These are phyloP conservation scores for Hipparchia semele DNA, from an alignment of 2,888 invertebrate species.

Conservation along the genomic window DNA sequence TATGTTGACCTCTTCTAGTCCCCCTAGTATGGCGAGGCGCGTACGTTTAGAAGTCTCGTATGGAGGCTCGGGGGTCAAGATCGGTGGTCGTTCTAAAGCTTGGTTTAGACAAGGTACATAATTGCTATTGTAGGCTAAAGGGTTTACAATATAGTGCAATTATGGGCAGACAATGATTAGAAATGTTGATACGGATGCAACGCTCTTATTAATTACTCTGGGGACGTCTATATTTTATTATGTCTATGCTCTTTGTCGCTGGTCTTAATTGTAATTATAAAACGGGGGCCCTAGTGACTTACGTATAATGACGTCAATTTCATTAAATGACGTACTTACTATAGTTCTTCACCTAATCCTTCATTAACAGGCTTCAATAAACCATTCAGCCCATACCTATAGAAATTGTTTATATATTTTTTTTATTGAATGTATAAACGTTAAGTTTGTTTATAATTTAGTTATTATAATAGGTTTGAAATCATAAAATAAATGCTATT, in stretches of 20 bases:
- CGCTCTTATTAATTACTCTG: constrained; percentile 53
- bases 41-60: constrained; percentile 44
- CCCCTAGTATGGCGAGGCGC: constrained; percentile 38
- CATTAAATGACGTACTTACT: constrained; percentile 12
- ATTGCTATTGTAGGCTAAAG: constrained; percentile 70
- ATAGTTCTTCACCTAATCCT: background rate
- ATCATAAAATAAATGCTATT: no score
- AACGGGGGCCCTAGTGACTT: constrained; percentile 21
- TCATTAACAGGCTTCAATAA: background rate
- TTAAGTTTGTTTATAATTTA: no score
- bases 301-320: constrained; percentile 28
- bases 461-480: no score
- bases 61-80: constrained; percentile 45
- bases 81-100: constrained; percentile 51
- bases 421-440: no score
- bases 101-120: constrained; percentile 75
- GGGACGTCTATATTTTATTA: constrained; percentile 46
- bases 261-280: constrained; percentile 40
- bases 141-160: constrained; percentile 71
- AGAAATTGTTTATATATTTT: no score
- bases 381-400: background rate
- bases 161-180: constrained; percentile 69
- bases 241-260: constrained; percentile 43
- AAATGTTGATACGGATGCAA: constrained; percentile 60
- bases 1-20: constrained; percentile 56